Percentiles rank a stretch among this genome's conserved stretches.
phyloP scores from a whole-genome alignment of 2,888 invertebrate species.

The Octonoba sinensis region DNA sequence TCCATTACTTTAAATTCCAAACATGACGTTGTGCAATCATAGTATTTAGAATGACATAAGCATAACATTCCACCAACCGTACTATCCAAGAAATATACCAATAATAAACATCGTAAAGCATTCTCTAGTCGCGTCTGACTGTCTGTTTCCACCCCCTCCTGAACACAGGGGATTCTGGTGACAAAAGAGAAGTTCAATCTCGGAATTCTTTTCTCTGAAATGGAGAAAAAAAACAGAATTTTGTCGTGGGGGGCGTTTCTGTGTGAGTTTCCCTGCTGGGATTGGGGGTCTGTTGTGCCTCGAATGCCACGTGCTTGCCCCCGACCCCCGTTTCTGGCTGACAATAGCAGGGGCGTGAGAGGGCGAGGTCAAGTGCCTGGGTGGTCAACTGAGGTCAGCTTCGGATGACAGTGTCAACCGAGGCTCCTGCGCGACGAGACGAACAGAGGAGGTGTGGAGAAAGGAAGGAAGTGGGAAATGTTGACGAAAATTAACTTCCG shows the following conservation, averaged over 20 bases:
- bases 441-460: background rate
- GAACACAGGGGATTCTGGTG: background rate
- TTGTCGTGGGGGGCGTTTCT: slow-evolving; percentile 24
- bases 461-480: background rate
- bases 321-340: background rate
- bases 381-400: slow-evolving; percentile 48
- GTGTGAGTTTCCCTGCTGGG: slow-evolving; percentile 21
- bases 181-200: slow-evolving; percentile 2
- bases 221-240: background rate
- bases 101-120: slow-evolving; percentile 21
- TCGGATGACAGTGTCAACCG: slow-evolving; percentile 34
- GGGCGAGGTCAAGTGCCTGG: slow-evolving; percentile 55
- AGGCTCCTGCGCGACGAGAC: slow-evolving; percentile 25
- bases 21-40: too few species aligned
- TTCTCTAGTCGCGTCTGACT: background rate
- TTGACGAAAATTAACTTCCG: too few species aligned
- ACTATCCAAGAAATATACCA: slow-evolving; percentile 10
- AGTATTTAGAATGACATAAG: too few species aligned
- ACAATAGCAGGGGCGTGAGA: slow-evolving; percentile 30
- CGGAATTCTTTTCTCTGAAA: background rate
- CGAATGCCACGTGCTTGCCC: slow-evolving; percentile 19
- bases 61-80: too few species aligned
- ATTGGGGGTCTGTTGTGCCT: background rate
- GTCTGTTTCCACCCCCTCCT: background rate
- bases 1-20: too few species aligned